These are phyloP conservation scores for Hydrozoanthus gracilis DNA, from an alignment of 92 coral and sea anemone genomes.

Conservation along the genomic window DNA sequence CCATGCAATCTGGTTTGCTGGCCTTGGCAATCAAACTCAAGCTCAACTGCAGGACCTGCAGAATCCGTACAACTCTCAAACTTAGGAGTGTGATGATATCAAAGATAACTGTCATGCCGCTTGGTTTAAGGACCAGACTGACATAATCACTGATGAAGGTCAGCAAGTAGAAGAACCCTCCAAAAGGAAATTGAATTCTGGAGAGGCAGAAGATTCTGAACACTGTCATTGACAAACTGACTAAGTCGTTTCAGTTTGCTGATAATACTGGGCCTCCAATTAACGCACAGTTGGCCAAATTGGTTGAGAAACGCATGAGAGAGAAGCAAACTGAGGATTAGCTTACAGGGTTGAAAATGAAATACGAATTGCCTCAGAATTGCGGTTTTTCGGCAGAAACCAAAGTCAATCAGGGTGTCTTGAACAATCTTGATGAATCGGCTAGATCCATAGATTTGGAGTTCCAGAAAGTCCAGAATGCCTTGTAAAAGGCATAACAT, in stretches of 20 bases:
- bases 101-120: slow-evolving; percentile 29
- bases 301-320: not conserved
- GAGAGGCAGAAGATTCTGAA: slow-evolving; percentile 17
- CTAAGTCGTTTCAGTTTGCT: slow-evolving; percentile 10
- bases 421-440: slow-evolving; percentile 48
- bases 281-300: slow-evolving; percentile 16
- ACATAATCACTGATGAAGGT: slow-evolving; percentile 27
- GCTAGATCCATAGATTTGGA: slow-evolving; percentile 50
- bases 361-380: slow-evolving; percentile 19
- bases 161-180: slow-evolving; percentile 36
- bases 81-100: slow-evolving; percentile 18
- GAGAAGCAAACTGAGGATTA: not conserved
- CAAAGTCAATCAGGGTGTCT: slow-evolving; percentile 35
- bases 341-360: not conserved
- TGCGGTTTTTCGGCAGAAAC: slow-evolving; percentile 46
- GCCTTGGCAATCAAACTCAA: slow-evolving; percentile 38
- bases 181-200: slow-evolving; percentile 21
- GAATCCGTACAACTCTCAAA: slow-evolving; percentile 4
- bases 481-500: slow-evolving; percentile 53
- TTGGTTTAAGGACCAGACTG: slow-evolving; percentile 48
- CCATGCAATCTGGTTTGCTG: slow-evolving; percentile 49
- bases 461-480: slow-evolving; percentile 48
- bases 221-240: slow-evolving; percentile 10
- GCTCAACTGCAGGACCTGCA: slow-evolving; percentile 10
- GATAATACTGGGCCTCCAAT: slow-evolving; percentile 12